A percentile compares a stretch with the other conserved stretches of the same genome.
Evolutionary conservation across 35 echinoderm and acorn worm species (phyloP).

Genomic region (Holothuria glaberrima): DNA sequence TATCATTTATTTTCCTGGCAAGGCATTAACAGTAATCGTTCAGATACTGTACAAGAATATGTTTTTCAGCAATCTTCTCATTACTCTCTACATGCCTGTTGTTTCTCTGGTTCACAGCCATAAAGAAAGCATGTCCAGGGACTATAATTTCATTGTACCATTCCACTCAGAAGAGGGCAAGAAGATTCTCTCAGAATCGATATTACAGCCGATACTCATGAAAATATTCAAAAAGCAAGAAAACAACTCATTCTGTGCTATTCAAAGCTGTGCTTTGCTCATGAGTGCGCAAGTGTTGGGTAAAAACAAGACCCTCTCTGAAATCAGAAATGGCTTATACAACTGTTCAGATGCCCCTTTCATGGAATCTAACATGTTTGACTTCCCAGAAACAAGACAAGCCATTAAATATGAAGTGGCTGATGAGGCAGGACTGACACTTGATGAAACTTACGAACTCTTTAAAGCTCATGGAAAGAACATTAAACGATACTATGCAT

Average conservation of each 20-base stretch:
- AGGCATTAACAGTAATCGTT: too few relatives aligned
- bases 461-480: conserved; percentile 44
- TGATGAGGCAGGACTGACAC: conserved; percentile 36
- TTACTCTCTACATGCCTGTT: too few relatives aligned
- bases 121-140: not conserved
- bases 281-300: conserved; percentile 75
- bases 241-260: conserved; percentile 75
- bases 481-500: conserved; percentile 34
- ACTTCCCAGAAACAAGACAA: conserved; percentile 58
- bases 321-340: not conserved
- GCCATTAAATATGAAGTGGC: conserved; percentile 36
- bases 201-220: conserved; percentile 47
- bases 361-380: conserved; percentile 71
- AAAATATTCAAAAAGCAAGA: conserved; percentile 74
- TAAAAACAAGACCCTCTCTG: not conserved
- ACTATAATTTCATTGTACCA: conserved; percentile 55
- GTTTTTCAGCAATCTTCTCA: too few relatives aligned
- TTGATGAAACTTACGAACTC: conserved; percentile 53
- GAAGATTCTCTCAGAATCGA: conserved; percentile 53
- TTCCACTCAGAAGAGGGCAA: conserved; percentile 68
- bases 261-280: conserved; percentile 64
- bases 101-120: too few relatives aligned
- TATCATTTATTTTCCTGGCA: too few relatives aligned
- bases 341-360: conserved; percentile 14
- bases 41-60: too few relatives aligned